phyloP scores from a whole-genome alignment of 2,888 invertebrate species.

The Aproaerema taeniolella region DNA sequence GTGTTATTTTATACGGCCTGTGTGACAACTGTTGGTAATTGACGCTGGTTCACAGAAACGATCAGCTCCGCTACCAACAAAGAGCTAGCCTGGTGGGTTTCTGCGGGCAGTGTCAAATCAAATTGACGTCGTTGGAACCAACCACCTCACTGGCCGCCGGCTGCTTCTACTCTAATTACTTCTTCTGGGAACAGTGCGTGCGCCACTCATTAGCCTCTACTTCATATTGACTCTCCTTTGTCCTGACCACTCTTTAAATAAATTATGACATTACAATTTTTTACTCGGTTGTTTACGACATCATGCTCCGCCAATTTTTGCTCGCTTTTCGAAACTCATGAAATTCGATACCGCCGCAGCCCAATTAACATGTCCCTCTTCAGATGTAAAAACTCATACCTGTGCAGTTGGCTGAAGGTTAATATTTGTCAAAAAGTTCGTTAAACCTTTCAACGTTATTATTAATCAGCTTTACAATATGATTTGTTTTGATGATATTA shows the following conservation, averaged over 20 bases:
- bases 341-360: slow-evolving; percentile 14
- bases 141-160: slow-evolving; percentile 23
- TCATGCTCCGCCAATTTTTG: too few species aligned
- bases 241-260: slow-evolving; percentile 1
- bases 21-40: slow-evolving; percentile 60
- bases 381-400: slow-evolving; percentile 12
- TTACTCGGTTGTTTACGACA: too few species aligned
- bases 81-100: slow-evolving; percentile 18
- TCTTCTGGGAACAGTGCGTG: slow-evolving; percentile 35
- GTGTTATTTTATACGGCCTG: slow-evolving; percentile 31
- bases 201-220: slow-evolving; percentile 27
- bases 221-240: not conserved
- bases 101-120: slow-evolving; percentile 39
- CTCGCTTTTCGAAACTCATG: slow-evolving; percentile 4
- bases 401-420: slow-evolving; percentile 8
- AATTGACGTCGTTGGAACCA: slow-evolving; percentile 37
- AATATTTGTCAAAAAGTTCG: slow-evolving; percentile 3
- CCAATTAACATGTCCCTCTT: slow-evolving; percentile 10
- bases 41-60: slow-evolving; percentile 46
- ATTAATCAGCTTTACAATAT: too few species aligned
- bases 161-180: slow-evolving; percentile 45
- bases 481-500: too few species aligned
- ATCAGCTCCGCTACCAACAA: slow-evolving; percentile 29
- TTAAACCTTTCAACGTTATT: slow-evolving; percentile 2
- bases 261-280: slow-evolving; percentile 5